Percentiles rank a stretch among this genome's conserved stretches.
phyloP scores from a whole-genome alignment of 2,888 invertebrate genomes.

The Crossocerus cetratus region DNA sequence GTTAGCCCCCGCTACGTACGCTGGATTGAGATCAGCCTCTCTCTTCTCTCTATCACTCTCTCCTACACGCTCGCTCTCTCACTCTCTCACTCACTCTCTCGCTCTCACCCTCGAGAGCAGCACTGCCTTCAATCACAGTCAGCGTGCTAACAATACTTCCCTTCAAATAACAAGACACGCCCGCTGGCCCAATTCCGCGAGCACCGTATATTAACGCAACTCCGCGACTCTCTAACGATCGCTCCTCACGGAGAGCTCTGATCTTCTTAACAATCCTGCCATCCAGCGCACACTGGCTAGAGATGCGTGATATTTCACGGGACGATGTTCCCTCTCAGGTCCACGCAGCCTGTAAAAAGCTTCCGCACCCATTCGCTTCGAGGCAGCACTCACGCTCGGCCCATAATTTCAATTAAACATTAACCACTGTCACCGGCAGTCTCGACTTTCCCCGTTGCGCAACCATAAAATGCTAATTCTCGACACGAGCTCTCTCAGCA shows the following conservation, averaged over 20 bases:
- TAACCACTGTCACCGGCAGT: slow-evolving; percentile 28
- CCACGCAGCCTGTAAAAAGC: neutral
- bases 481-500: slow-evolving; percentile 16
- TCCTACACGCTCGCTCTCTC: slow-evolving; percentile 30
- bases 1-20: too few relatives aligned
- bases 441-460: slow-evolving; percentile 16
- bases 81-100: slow-evolving; percentile 29
- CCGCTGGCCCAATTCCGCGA: too few relatives aligned
- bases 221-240: neutral
- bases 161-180: too few relatives aligned
- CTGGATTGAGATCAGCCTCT: slow-evolving; percentile 14
- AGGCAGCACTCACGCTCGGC: neutral
- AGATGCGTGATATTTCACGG: neutral
- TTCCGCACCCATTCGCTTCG: too few relatives aligned
- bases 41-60: slow-evolving; percentile 26
- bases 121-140: neutral
- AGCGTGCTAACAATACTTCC: neutral
- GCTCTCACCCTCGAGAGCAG: slow-evolving; percentile 15
- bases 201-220: neutral
- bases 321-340: slow-evolving; percentile 1
- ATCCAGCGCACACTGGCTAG: neutral
- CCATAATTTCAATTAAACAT: slow-evolving; percentile 30
- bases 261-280: neutral
- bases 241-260: neutral
- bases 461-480: slow-evolving; percentile 38